Evolutionary conservation across 2,888 invertebrate species (phyloP), one percentile per base, ranked within the genome.

Genomic region (Tethea ocularis): DNA sequence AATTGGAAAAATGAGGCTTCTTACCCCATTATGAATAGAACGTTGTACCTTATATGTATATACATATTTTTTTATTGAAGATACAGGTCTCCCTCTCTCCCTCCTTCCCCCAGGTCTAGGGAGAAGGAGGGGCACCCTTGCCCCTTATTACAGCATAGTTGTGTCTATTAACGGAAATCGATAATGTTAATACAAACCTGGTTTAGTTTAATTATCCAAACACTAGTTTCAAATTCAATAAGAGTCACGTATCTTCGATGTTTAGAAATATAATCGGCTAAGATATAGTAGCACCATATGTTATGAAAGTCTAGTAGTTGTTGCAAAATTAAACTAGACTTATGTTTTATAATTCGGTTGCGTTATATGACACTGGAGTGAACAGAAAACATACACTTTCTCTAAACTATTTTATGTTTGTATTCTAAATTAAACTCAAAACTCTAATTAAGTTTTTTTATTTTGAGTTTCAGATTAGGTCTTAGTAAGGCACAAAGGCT

Each of bases 271-370:
- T 20, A 46, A 46, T 46, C 46, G 46, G n/a, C 8, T 20, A 10
- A 20, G 46, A 46, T 46, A 17, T 20, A 46, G 46, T 46, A 46
- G n/a, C 17, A 6, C 38, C n/a, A 46, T 20, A n/a, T 46, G 46
- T 46, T 46, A 46, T 46, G 46, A 46, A 46, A 46, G 46, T 46
- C 46, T 46, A 46, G 46, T 20, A 46, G 46, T 46, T 46, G 46
- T 46, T 46, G 46, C 46, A 20, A 46, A 20, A 46, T 46, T 46
- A 46, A 20, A 20, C 46, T 46, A 46, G 20, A 20, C 46, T 46
- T 20, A 10, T 46, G 46, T 20, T 46, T 46, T 46, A 20, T 46
- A 20, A 46, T 46, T 46, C 20, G 46, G 46, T 46, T 20, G 46
- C 46, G 20, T 46, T 46, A 46, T 20, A 20, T 20, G 20, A 46